Evolutionary conservation across 2,113 vertebrate species (phyloP), one percentile per base, ranked within the genome.

Genomic region (Tachysurus vachellii): DNA sequence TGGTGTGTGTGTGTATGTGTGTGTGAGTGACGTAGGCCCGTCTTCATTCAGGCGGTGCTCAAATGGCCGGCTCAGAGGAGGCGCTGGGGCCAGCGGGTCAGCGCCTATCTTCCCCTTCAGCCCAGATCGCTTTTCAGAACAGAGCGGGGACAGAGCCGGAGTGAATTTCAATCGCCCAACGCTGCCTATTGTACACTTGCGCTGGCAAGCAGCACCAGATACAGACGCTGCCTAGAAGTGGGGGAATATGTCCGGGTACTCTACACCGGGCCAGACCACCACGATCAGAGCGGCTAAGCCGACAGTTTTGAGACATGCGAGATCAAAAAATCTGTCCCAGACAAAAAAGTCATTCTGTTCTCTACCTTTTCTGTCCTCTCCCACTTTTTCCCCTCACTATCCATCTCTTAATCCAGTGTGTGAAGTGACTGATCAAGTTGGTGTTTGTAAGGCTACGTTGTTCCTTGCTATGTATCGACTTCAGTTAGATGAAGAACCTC

Each of bases 81-180:
- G 86, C 70, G 79, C 82, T 8, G 79, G 89, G 95, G 94, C 93
- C 94, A 91, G 10, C 57, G 59, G 95, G 93, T 95, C 93, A 94
- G 92, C 85, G 92, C 91, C 93, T 94, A 93, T 95, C 94, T 94
- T 94, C 93, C 90, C 93, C 89, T 94, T 94, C 87, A 88, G 92
- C 92, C 91, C 90, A 71, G 94, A 95, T 95, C 94, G 89, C 92
- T 96, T 94, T 94, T 90, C 95, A 91, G 93, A 91, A 88, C 92
- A 94, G 94, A 94, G 93, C 91, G 84, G 87, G 91, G 91, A 90
- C 89, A 91, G 83, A 88, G 87, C 76, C 75, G 93, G 92, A 91
- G 81, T 94, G 93, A 93, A 95, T 95, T 95, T 92, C 89, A 42
- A 93, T 94, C 93, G 91, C 93, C 93, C 93, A 93, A 93, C 94